These are phyloP conservation scores for Mayetiola destructor DNA, from an alignment of 2,888 invertebrate species.

Conservation along the genomic window DNA sequence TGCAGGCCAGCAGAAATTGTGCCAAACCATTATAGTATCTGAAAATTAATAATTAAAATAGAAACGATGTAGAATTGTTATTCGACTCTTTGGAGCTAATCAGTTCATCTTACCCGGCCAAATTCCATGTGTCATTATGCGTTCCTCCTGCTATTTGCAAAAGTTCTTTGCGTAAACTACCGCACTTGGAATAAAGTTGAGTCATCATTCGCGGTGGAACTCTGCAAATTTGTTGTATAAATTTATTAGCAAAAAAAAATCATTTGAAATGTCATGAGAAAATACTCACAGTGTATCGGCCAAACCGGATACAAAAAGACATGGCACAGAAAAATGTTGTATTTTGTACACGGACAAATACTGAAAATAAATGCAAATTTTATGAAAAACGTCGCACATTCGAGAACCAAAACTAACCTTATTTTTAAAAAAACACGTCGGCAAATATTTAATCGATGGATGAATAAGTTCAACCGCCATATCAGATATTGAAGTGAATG, in stretches of 20 bases:
- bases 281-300: conserved; percentile 50
- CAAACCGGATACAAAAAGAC: conserved; percentile 76
- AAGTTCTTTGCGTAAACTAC: conserved; percentile 60
- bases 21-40: conserved; percentile 33
- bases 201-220: conserved; percentile 87
- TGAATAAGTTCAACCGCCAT: conserved; percentile 65
- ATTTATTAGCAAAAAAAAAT: too few species aligned
- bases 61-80: not conserved
- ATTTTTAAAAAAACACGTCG: conserved; percentile 77
- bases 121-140: conserved; percentile 91
- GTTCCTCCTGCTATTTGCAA: conserved; percentile 67
- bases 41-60: conserved; percentile 16
- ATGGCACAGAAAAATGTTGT: conserved; percentile 54
- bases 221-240: not conserved
- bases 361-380: conserved; percentile 36
- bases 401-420: conserved; percentile 45
- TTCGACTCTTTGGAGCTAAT: not conserved
- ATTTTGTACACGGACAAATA: conserved; percentile 63
- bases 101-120: conserved; percentile 48
- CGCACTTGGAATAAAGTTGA: conserved; percentile 58
- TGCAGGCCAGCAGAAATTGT: conserved; percentile 29
- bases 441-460: conserved; percentile 57
- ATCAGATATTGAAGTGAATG: conserved; percentile 87
- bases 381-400: too few species aligned
- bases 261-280: not conserved